A percentile compares a stretch with the other conserved stretches of the same genome.
phyloP scores from a whole-genome alignment of 2,888 invertebrate genomes.

The Hydraecia micacea region DNA sequence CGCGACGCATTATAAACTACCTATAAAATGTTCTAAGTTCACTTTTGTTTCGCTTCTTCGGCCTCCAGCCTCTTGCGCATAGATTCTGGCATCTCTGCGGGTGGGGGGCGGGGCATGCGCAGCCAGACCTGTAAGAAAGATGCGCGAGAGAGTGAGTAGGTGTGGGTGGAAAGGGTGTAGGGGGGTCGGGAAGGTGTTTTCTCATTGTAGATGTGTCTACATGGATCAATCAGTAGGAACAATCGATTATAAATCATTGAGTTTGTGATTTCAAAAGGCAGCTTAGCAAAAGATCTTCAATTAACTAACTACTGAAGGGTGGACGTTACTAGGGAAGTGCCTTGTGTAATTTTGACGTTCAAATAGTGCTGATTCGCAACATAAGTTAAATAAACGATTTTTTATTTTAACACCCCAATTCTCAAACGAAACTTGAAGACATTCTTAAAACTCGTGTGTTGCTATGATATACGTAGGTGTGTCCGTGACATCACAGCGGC shows the following conservation, averaged over 20 bases:
- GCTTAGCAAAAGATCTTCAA: background rate
- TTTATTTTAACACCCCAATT: background rate
- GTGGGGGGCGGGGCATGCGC: slow-evolving; percentile 98
- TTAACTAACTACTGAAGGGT: background rate
- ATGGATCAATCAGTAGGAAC: slow-evolving; percentile 83
- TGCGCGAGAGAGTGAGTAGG: background rate
- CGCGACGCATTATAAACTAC: slow-evolving; percentile 61
- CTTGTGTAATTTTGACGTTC: background rate
- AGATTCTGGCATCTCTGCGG: slow-evolving; percentile 98
- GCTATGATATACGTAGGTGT: background rate
- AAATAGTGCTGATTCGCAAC: background rate
- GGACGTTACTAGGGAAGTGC: background rate
- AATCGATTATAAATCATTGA: slow-evolving; percentile 84
- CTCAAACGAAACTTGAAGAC: background rate
- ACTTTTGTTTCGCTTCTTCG: slow-evolving; percentile 82
- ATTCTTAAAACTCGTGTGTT: background rate
- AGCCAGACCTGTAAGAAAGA: slow-evolving; percentile 89
- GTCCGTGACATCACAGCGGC: too few species aligned
- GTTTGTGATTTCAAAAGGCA: background rate
- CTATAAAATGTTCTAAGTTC: slow-evolving; percentile 67
- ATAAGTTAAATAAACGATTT: background rate
- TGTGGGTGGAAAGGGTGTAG: background rate
- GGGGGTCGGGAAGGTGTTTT: background rate
- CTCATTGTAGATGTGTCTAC: slow-evolving; percentile 79
- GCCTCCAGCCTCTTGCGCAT: slow-evolving; percentile 93